phyloP scores from a whole-genome alignment of 1,140 invertebrate genomes.

The Anadara kagoshimensis region DNA sequence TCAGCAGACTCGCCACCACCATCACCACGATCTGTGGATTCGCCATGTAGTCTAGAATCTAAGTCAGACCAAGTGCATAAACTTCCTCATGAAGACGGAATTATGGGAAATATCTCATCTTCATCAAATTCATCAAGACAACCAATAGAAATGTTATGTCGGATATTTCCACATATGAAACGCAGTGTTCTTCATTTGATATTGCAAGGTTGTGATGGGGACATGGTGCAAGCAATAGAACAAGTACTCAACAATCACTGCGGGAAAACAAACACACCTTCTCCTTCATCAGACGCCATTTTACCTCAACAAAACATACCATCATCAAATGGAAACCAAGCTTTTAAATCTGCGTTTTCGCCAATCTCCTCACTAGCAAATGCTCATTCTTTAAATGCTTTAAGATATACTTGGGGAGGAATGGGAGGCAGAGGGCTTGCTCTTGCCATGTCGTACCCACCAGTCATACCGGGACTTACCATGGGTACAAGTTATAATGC shows the following conservation, averaged over 20 bases:
- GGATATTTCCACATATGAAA: conserved; percentile 90
- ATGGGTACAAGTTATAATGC: conserved; percentile 34
- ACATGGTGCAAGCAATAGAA: conserved; percentile 93
- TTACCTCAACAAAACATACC: conserved; percentile 14
- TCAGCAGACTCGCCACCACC: conserved; percentile 13
- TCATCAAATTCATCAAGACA: conserved; percentile 18
- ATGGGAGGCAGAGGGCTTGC: conserved; percentile 30
- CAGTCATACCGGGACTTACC: conserved; percentile 30
- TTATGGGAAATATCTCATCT: conserved; percentile 17
- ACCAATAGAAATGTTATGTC: conserved; percentile 84
- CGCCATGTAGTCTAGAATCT: conserved; percentile 15
- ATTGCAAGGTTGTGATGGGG: conserved; percentile 83
- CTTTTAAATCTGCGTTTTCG: conserved; percentile 42
- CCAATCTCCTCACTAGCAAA: conserved; percentile 37
- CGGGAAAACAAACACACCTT: not conserved
- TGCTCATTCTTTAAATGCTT: conserved; percentile 34
- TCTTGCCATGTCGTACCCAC: conserved; percentile 42
- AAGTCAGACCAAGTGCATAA: conserved; percentile 15
- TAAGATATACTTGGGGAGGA: conserved; percentile 39
- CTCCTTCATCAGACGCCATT: conserved; percentile 4
- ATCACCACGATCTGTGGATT: conserved; percentile 29
- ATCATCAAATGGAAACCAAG: conserved; percentile 7
- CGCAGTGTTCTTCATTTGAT: conserved; percentile 88
- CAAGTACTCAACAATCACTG: conserved; percentile 73
- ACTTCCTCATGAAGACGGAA: conserved; percentile 19